Evolutionary conservation across 2,797 vertebrate species (phyloP), one percentile per base, ranked within the genome.

Genomic region (Chaunax sp.): DNA sequence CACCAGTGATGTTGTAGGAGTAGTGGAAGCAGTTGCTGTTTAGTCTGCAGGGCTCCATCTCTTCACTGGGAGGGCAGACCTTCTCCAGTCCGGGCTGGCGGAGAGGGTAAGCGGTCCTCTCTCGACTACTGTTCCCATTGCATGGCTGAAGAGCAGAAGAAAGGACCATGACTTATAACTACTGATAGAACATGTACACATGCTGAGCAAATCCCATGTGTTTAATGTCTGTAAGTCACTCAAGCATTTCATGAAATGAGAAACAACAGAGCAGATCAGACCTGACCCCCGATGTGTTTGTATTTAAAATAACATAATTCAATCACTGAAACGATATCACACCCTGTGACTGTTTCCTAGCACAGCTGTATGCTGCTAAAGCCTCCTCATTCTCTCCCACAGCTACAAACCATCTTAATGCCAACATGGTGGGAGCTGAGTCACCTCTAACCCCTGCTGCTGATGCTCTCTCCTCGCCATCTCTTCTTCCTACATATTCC

Each of bases 11-110:
- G 37, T 99, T 99, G 82, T 93, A 94, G n/a, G 90, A 94, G 80
- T 97, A 97, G 90, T 97, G 95, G 87, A 95, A 98, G 90, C 98
- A 99, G 91, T 98, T 99, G 88, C 90, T 94, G 91, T 99, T 99
- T 72, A 96, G 90, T 69, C 81, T 90, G 83, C 98, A 99, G 1
- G 88, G 62, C 60, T 98, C 96, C 1, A 89, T 91, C 78, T 98
- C 94, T 0, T 89, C 87, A 23, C 92, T 90, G 4, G 84, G 49
- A 41, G 96, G 96, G 85, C 97, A 99, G 45, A 83, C 69, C 83
- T 95, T 96, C 38, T 90, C 94, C 47, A 94, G 88, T 14, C 94
- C 94, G 0, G 96, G 94, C 56, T 94, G 94, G 40, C 98, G 95
- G 47, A 98, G 88, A 1, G 89, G 91, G 53, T 81, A 84, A 3